A percentile compares a stretch with the other conserved stretches of the same genome.
Conservation (phyloP, 1,140 invertebrate genomes). For the Macrocentrus cingulum region DNA sequence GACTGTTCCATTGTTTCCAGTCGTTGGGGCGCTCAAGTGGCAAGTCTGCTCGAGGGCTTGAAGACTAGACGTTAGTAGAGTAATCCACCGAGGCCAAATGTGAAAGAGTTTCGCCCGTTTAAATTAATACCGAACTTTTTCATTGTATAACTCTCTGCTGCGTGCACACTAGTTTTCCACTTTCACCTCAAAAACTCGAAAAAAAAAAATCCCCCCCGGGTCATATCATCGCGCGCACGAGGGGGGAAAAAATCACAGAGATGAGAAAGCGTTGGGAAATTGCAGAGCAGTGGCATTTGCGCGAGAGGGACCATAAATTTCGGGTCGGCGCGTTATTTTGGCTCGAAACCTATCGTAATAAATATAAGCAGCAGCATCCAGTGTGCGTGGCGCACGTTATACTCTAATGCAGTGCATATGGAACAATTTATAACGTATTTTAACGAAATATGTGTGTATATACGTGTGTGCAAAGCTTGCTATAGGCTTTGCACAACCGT, state of each 20-base stretch:
- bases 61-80: no score
- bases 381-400: constrained; percentile 22
- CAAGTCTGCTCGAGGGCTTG: background rate
- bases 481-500: background rate
- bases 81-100: no score
- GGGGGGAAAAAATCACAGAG: no score
- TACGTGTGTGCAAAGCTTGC: background rate
- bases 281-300: constrained; percentile 45
- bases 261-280: constrained; percentile 31
- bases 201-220: no score
- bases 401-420: constrained; percentile 56
- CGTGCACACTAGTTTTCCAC: no score
- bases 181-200: no score
- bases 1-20: background rate
- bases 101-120: no score
- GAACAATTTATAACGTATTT: constrained; percentile 56
- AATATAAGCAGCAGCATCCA: constrained; percentile 44
- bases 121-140: no score
- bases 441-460: background rate
- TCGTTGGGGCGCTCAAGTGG: background rate
- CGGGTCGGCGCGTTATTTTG: constrained; percentile 40
- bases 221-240: no score
- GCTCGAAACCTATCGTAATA: constrained; percentile 56
- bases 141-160: no score
- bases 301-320: constrained; percentile 50